These are phyloP conservation scores for Lottia gigantea DNA, from an alignment of 2,888 invertebrate species.

Conservation along the genomic window DNA sequence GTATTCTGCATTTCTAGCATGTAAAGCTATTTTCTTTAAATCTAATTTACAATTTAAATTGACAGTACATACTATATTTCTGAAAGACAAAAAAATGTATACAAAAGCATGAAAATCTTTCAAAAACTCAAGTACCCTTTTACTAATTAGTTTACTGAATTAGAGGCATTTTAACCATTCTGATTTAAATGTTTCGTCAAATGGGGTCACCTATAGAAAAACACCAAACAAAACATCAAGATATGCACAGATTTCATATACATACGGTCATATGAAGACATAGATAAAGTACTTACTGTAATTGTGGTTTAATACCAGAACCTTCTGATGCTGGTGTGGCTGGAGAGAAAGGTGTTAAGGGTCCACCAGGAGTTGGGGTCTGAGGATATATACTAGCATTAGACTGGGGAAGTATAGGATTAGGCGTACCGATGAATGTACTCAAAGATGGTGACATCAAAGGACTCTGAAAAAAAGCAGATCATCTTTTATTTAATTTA, in stretches of 20 bases:
- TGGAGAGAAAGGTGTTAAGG: conserved; percentile 76
- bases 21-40: conserved; percentile 94
- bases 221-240: too few relatives aligned
- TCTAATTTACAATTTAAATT: conserved; percentile 93
- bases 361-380: conserved; percentile 74
- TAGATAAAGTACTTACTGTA: conserved; percentile 76
- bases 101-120: too few relatives aligned
- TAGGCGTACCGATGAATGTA: conserved; percentile 49
- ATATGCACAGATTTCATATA: too few relatives aligned
- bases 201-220: too few relatives aligned
- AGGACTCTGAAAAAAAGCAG: conserved; percentile 47
- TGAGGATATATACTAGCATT: conserved; percentile 56
- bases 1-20: conserved; percentile 98
- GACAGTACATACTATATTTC: conserved; percentile 98
- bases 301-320: conserved; percentile 91
- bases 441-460: conserved; percentile 55
- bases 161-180: too few relatives aligned
- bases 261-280: too few relatives aligned
- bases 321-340: conserved; percentile 79
- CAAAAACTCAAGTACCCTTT: too few relatives aligned
- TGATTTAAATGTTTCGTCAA: too few relatives aligned
- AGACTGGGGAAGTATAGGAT: conserved; percentile 58
- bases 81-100: conserved; percentile 66
- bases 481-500: too few relatives aligned
- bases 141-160: too few relatives aligned